phyloP scores from a whole-genome alignment of 2,797 vertebrate genomes.

The Mycteria americana region DNA sequence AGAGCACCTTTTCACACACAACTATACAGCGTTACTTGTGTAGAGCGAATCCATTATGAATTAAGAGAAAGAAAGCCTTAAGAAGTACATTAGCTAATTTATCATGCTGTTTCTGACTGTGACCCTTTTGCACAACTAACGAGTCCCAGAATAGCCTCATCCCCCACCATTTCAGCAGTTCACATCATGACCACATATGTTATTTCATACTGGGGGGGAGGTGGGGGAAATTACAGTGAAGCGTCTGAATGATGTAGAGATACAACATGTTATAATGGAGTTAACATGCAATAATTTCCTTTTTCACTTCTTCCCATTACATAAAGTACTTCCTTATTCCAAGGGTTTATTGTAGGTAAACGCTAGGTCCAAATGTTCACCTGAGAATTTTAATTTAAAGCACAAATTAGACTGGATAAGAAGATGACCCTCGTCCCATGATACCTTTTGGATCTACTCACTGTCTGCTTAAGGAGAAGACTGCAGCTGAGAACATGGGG shows the following conservation, averaged over 20 bases:
- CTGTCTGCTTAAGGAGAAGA: rapidly evolving
- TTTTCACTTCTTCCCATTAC: background rate
- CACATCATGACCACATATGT: background rate
- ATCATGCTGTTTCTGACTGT: background rate
- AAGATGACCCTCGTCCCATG: rapidly evolving
- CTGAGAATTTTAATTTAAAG: background rate
- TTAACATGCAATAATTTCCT: background rate
- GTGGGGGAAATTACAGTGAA: background rate
- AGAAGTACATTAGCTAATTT: background rate
- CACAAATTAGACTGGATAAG: background rate
- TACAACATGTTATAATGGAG: background rate
- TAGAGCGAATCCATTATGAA: background rate
- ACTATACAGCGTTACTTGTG: background rate
- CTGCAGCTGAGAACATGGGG: background rate
- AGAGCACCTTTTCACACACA: conserved; percentile 20
- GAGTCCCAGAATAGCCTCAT: background rate
- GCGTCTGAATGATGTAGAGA: background rate
- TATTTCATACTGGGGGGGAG: background rate
- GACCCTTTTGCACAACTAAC: background rate
- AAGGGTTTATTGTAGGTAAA: background rate
- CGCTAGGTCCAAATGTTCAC: background rate
- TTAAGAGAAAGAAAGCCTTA: background rate
- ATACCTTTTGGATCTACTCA: too few species aligned
- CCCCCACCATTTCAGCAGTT: background rate
- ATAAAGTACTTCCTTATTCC: background rate